Conservation (phyloP, 1,140 invertebrate genomes). For the Piezodorus guildinii region DNA sequence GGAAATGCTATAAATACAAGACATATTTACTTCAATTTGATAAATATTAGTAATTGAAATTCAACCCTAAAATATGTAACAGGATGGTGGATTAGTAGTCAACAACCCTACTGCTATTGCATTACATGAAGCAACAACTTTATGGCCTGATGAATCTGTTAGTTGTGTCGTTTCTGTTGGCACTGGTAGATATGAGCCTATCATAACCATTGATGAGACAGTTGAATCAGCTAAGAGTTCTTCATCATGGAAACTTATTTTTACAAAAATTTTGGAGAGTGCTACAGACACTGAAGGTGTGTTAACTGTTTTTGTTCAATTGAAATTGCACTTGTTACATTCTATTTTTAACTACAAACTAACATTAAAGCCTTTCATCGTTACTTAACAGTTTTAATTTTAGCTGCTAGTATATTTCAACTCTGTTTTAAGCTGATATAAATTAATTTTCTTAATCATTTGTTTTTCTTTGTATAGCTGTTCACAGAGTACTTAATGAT, state of each 20-base stretch:
- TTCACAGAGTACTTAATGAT: constrained; percentile 72
- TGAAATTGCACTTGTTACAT: too few species aligned
- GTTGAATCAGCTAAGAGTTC: constrained; percentile 31
- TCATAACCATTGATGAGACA: constrained; percentile 31
- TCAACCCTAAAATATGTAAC: constrained; percentile 24
- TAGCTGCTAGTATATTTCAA: too few species aligned
- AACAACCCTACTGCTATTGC: constrained; percentile 88
- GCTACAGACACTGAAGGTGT: constrained; percentile 82
- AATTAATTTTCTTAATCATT: background rate
- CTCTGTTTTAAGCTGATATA: too few species aligned
- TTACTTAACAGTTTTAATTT: too few species aligned
- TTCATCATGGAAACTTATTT: constrained; percentile 66
- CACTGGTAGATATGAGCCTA: constrained; percentile 49
- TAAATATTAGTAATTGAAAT: too few species aligned
- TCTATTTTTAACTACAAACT: too few species aligned
- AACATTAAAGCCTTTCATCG: too few species aligned
- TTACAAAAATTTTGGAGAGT: constrained; percentile 73
- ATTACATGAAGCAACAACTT: constrained; percentile 70
- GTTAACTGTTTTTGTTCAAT: background rate
- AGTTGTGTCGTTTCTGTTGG: constrained; percentile 83
- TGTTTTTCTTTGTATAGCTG: constrained; percentile 41
- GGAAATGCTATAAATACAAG: too few species aligned
- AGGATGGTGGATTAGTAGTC: constrained; percentile 75
- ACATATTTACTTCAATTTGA: too few species aligned
- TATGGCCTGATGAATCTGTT: constrained; percentile 70